Evolutionary conservation across 2,888 invertebrate genomes (phyloP), one percentile per base, ranked within the genome.

Genomic region (Ophion ventricosus): DNA sequence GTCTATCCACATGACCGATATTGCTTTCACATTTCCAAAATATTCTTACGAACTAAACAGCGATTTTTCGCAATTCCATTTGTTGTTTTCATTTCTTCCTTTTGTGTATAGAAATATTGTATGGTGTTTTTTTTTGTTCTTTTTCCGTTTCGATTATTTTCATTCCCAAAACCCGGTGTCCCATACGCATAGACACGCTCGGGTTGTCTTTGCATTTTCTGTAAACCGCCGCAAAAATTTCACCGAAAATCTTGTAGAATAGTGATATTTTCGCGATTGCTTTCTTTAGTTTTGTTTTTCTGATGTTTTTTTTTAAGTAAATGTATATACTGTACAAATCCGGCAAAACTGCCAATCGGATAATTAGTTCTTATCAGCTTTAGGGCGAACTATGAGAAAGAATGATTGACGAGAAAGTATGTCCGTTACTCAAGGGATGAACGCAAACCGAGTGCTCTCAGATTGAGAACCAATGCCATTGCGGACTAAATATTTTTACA

Each of bases 261-360:
- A 25, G 66, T 0, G 25, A 63, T 54, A 43, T 70, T 59, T 43
- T 70, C 25, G 63, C 64, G 5, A 25, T 20, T 64, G 67, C 43
- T 73, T 20, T 49, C 73, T 70, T 54, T 7, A 20, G 14, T 35
- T 35, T 35, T 29, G 20, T 57, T 49, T 49, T 49, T 29, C 77
- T 49, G 43, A 1, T 56, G 4, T 26, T 64, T 57, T 78, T 74
- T 80, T 75, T 87, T 86, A 79, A 83, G 64, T 81, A 79, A 84
- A 79, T 75, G 81, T 84, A 69, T 82, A 74, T 88, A 88, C 88
- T 90, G 90, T 91, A 91, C 89, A 91, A 87, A 90, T 88, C 87
- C 82, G 86, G 85, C 84, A 87, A 80, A 86, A 88, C 86, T 80
- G 78, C 85, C 86, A 78, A 74, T 81, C 69, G 74, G 72, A 72